Conservation (phyloP, 2,797 vertebrate genomes). For the Takifugu ocellatus region DNA sequence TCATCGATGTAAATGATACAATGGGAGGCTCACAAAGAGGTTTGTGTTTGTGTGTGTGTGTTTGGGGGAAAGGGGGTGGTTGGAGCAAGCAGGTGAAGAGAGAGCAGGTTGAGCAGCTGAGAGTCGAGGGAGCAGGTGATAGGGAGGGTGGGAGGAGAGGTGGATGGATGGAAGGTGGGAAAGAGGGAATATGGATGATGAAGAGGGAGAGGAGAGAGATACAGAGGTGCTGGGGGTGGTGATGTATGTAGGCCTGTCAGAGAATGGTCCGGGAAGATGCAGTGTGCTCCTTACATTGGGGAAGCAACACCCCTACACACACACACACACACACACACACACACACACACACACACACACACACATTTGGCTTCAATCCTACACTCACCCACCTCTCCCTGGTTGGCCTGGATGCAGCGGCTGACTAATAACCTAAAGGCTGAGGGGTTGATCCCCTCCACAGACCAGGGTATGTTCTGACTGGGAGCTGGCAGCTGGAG, state of each 20-base stretch:
- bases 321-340: constrained; percentile 47
- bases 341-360: constrained; percentile 45
- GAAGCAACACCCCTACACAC: constrained; percentile 67
- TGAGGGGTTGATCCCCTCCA: constrained; percentile 69
- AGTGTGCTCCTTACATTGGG: constrained; percentile 77
- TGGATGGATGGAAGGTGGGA: constrained; percentile 70
- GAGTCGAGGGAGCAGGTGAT: constrained; percentile 64
- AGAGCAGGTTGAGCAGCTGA: constrained; percentile 52
- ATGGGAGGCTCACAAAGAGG: constrained; percentile 77
- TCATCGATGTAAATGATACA: constrained; percentile 81
- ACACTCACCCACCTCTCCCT: constrained; percentile 56
- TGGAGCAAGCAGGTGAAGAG: constrained; percentile 57
- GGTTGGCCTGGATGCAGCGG: constrained; percentile 65
- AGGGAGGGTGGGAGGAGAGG: constrained; percentile 50
- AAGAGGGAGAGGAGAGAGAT: constrained; percentile 74
- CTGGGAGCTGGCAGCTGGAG: constrained; percentile 69
- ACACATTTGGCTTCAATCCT: constrained; percentile 59
- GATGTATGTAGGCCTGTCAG: constrained; percentile 83
- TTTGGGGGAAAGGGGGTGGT: constrained; percentile 45
- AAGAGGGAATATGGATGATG: constrained; percentile 76
- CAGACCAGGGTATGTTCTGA: constrained; percentile 68
- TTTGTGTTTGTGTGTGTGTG: constrained; percentile 33
- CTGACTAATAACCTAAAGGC: constrained; percentile 75
- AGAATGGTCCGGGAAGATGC: constrained; percentile 79
- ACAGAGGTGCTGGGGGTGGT: constrained; percentile 79